Conservation (phyloP, 2,888 invertebrate genomes). For the Bellardia bayeri region DNA sequence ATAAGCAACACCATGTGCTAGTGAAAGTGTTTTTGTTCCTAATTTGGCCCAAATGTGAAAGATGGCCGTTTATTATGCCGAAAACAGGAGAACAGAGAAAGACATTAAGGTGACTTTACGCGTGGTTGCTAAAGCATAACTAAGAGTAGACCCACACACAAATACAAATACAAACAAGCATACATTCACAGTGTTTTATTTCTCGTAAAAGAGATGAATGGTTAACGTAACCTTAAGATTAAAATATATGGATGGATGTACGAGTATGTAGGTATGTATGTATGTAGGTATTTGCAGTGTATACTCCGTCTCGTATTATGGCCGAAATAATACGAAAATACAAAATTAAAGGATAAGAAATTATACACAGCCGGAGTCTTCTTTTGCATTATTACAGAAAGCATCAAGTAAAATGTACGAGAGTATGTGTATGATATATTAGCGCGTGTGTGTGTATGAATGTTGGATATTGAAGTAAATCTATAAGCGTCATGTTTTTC, state of each 20-base stretch:
- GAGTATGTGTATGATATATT: background rate
- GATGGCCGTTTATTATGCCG: conserved; percentile 66
- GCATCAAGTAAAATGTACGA: conserved; percentile 29
- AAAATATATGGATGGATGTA: conserved; percentile 35
- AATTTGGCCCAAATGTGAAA: conserved; percentile 76
- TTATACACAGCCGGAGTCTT: conserved; percentile 2
- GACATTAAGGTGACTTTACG: conserved; percentile 72
- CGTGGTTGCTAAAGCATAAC: conserved; percentile 65
- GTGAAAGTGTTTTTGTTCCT: conserved; percentile 78
- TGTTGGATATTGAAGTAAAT: conserved; percentile 74
- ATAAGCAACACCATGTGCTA: conserved; percentile 73
- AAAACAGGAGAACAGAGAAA: conserved; percentile 68
- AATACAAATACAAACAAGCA: conserved; percentile 63
- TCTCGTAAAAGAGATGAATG: conserved; percentile 61
- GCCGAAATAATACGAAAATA: conserved; percentile 42
- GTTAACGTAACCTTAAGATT: conserved; percentile 71
- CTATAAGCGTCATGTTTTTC: conserved; percentile 82
- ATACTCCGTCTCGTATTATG: conserved; percentile 37
- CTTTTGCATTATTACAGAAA: conserved; percentile 19
- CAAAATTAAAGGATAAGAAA: conserved; percentile 47
- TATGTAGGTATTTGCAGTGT: conserved; percentile 17
- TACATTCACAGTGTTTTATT: conserved; percentile 11
- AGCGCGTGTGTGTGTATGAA: conserved; percentile 61
- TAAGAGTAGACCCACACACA: conserved; percentile 32
- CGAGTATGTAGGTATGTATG: no score